phyloP scores from a whole-genome alignment of 2,113 vertebrate species.

The Himantopus leucocephalus region DNA sequence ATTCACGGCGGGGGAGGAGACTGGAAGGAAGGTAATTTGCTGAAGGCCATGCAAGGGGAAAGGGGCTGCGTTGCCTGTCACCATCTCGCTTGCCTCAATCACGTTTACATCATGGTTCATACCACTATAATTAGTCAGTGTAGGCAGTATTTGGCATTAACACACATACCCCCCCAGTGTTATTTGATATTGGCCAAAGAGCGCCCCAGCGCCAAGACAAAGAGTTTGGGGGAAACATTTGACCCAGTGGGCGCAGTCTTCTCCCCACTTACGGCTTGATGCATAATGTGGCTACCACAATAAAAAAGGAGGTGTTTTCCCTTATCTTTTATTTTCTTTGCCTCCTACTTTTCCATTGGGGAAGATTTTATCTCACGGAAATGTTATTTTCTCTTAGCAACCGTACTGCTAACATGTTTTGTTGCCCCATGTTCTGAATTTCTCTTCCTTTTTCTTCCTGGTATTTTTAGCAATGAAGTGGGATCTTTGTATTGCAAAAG shows the following conservation, averaged over 20 bases:
- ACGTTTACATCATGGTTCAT: background rate
- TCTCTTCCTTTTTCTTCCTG: conserved; percentile 7
- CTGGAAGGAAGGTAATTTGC: background rate
- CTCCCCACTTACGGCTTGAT: background rate
- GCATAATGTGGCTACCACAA: background rate
- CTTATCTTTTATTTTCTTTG: background rate
- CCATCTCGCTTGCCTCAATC: background rate
- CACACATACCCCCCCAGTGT: rapidly evolving
- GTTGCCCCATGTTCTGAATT: background rate
- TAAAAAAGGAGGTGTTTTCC: background rate
- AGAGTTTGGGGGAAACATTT: background rate
- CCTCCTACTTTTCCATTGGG: background rate
- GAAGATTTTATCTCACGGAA: background rate
- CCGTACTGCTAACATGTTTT: background rate
- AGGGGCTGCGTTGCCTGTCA: background rate
- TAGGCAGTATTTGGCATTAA: background rate
- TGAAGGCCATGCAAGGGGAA: background rate
- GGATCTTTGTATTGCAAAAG: background rate
- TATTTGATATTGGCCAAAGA: background rate
- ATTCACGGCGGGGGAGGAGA: background rate
- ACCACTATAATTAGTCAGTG: background rate
- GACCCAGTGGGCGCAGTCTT: background rate
- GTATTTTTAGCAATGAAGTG: conserved; percentile 6
- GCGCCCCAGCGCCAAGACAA: background rate
- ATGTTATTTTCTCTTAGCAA: conserved; percentile 7